Conservation (phyloP, 2,113 vertebrate species). For the Chloropsis hardwickii region DNA sequence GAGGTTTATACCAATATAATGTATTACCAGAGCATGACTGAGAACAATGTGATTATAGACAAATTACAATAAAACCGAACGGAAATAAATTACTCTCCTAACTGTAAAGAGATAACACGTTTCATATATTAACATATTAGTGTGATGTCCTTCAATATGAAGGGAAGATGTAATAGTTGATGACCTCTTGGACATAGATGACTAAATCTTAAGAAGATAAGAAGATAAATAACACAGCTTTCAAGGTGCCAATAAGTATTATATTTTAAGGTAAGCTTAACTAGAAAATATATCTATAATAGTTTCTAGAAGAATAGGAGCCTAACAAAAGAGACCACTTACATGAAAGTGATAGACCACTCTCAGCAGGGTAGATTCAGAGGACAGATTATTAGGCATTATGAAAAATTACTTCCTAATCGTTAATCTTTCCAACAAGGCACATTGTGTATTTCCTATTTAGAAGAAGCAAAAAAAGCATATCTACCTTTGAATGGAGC, state of each 20-base stretch:
- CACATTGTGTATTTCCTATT: neutral
- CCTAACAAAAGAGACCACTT: neutral
- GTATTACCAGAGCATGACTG: neutral
- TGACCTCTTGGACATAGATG: neutral
- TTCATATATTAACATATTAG: neutral
- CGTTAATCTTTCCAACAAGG: neutral
- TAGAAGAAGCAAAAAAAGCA: neutral
- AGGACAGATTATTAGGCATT: neutral
- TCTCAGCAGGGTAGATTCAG: neutral
- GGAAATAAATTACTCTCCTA: neutral
- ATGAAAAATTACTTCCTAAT: conserved; percentile 5
- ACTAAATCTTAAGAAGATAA: neutral
- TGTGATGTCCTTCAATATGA: neutral
- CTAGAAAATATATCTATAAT: neutral
- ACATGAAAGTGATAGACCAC: neutral
- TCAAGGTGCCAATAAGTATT: neutral
- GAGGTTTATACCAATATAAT: neutral
- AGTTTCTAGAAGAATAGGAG: neutral
- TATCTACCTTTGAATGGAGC: neutral
- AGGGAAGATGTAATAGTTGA: neutral
- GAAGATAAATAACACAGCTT: neutral
- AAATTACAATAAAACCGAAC: neutral
- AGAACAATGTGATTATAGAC: neutral
- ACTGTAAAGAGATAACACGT: neutral
- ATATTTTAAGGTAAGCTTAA: neutral